Evolutionary conservation across 2,797 vertebrate genomes (phyloP), one percentile per base, ranked within the genome.

Genomic region (Erethizon dorsatum): DNA sequence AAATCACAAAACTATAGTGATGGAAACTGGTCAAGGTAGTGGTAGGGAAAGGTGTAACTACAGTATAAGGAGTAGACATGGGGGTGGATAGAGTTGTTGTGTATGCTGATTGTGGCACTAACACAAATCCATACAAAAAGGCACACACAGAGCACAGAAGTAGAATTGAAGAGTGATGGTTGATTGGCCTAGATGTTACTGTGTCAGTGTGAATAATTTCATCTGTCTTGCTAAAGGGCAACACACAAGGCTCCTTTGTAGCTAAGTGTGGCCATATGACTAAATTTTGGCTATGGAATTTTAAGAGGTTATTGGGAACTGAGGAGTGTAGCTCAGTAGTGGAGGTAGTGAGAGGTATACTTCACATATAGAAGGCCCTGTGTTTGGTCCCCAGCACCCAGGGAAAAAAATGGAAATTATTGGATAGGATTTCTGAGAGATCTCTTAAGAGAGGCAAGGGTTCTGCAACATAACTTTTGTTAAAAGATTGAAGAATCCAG

Each of bases 381-480:
- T 8, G 77, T 79, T 79, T 54, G 47, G 31, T 79, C 77, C 8
- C 41, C 31, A 79, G 31, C 9, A 20, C 17, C 8, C 2, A 17
- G 11, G 20, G 2, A 3, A 20, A 52, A 47, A 69, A 47, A 28
- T 50, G 26, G 77, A 52, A 33, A 54, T 54, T 52, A 20, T 89
- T 82, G n/a, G n/a, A 57, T 67, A 22, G 14, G 24, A 82, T 95
- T 89, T 91, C 71, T 71, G 15, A 20, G 31, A 84, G 17, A 11
- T 8, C 78, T 75, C 75, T 71, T 91, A 41, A 91, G 94, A 80
- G 33, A 94, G 90, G 2, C 45, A 93, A 77, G 13, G 50, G 45
- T 28, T n/a, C 41, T 67, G 24, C 37, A 31, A 33, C 41, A 26
- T 12, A 28, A n/a, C 37, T 73, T 92, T 83, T 85, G 37, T 85